phyloP scores from a whole-genome alignment of 2,113 vertebrate genomes.

The Myiagra hebetior region DNA sequence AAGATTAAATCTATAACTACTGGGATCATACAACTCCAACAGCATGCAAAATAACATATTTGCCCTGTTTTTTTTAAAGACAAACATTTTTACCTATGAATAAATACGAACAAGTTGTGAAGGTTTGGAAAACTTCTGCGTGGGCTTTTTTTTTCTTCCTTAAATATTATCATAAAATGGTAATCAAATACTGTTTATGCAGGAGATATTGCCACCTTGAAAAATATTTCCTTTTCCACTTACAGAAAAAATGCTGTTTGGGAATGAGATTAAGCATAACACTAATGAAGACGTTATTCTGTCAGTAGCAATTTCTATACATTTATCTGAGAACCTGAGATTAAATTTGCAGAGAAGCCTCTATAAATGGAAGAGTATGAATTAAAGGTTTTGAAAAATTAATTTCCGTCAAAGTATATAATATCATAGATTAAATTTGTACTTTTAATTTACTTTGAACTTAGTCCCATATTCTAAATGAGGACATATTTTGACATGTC shows the following conservation, averaged over 20 bases:
- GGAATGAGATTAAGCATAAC: not conserved
- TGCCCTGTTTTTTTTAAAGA: not conserved
- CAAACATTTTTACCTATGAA: not conserved
- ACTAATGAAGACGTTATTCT: not conserved
- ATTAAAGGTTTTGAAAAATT: not conserved
- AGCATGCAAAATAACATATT: not conserved
- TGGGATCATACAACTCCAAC: not conserved
- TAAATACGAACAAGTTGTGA: not conserved
- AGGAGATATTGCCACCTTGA: not conserved
- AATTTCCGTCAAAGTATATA: not conserved
- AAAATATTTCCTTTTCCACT: not conserved
- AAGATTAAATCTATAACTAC: not conserved
- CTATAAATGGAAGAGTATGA: not conserved
- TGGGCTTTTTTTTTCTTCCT: fast-evolving
- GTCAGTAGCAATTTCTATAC: not conserved
- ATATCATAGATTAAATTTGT: not conserved
- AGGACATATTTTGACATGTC: not conserved
- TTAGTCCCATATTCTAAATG: not conserved
- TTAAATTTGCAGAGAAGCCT: not conserved
- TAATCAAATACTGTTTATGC: not conserved
- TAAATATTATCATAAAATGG: not conserved
- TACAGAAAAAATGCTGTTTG: not conserved
- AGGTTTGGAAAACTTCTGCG: not conserved
- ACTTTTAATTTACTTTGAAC: not conserved
- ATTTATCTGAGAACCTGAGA: not conserved